Percentiles rank a stretch among this genome's conserved stretches.
phyloP scores from a whole-genome alignment of 2,113 vertebrate genomes.

The Paramisgurnus dabryanus region DNA sequence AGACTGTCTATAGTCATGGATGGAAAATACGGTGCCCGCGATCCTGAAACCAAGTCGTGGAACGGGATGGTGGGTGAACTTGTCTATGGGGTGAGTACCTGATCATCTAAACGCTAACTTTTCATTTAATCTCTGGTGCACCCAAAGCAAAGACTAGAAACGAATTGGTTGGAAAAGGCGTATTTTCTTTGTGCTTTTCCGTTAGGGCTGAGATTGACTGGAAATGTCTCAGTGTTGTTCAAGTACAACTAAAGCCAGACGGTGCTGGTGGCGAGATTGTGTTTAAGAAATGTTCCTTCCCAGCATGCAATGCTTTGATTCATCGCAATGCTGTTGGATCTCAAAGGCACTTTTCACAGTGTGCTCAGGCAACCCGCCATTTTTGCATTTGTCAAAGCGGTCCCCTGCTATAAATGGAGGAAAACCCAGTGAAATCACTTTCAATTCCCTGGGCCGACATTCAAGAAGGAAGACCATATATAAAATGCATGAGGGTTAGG shows the following conservation, averaged over 20 bases:
- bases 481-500: constrained; percentile 76
- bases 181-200: background rate
- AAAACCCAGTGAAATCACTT: constrained; percentile 57
- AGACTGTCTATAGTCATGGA: constrained; percentile 98
- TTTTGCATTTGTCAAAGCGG: constrained; percentile 67
- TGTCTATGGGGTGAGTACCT: constrained; percentile 98
- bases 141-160: too few species aligned
- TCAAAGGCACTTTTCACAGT: constrained; percentile 65
- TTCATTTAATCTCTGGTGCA: background rate
- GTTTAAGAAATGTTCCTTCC: constrained; percentile 29
- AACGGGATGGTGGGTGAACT: constrained; percentile 99
- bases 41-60: constrained; percentile 99
- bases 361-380: constrained; percentile 59
- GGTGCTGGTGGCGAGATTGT: constrained; percentile 15
- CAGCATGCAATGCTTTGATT: constrained; percentile 40
- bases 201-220: background rate
- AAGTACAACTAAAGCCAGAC: constrained; percentile 7
- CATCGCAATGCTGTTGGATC: constrained; percentile 62
- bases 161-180: background rate
- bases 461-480: constrained; percentile 63
- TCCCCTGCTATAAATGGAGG: constrained; percentile 61
- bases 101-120: background rate
- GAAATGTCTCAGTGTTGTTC: constrained; percentile 5
- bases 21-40: constrained; percentile 96
- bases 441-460: constrained; percentile 57